Conservation (phyloP, 1,140 invertebrate species). For the Drosophila arawakana region DNA sequence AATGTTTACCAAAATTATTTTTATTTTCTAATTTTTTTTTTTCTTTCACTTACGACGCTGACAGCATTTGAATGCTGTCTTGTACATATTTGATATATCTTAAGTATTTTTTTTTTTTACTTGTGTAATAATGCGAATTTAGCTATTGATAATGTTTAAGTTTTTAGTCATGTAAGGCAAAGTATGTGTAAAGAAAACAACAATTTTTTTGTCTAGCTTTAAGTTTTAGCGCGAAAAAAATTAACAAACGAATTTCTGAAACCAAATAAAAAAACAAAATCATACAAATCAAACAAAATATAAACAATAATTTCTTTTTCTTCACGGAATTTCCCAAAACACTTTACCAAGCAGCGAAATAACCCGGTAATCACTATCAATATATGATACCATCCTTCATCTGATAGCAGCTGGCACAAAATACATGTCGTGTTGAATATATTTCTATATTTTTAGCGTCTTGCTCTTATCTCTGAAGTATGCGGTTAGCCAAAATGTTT, state of each 20-base stretch:
- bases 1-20: background rate
- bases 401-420: background rate
- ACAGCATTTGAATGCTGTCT: constrained; percentile 19
- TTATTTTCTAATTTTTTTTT: constrained; percentile 14
- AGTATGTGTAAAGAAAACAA: constrained; percentile 24
- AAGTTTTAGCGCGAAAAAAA: constrained; percentile 76
- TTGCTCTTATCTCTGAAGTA: background rate
- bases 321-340: background rate
- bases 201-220: constrained; percentile 77
- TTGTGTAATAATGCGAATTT: constrained; percentile 72
- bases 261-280: constrained; percentile 65
- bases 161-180: constrained; percentile 68
- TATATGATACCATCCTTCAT: background rate
- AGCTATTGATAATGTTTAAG: constrained; percentile 75
- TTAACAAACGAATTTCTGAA: constrained; percentile 78
- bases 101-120: constrained; percentile 43
- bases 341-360: background rate
- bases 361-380: constrained; percentile 3
- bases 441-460: background rate
- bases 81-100: constrained; percentile 36
- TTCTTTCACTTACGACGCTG: constrained; percentile 16
- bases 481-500: too few species aligned
- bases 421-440: background rate
- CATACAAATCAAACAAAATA: constrained; percentile 56
- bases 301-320: constrained; percentile 10